These are phyloP conservation scores for Nothocercus nigrocapillus DNA, from an alignment of 2,113 vertebrate species.

Conservation along the genomic window DNA sequence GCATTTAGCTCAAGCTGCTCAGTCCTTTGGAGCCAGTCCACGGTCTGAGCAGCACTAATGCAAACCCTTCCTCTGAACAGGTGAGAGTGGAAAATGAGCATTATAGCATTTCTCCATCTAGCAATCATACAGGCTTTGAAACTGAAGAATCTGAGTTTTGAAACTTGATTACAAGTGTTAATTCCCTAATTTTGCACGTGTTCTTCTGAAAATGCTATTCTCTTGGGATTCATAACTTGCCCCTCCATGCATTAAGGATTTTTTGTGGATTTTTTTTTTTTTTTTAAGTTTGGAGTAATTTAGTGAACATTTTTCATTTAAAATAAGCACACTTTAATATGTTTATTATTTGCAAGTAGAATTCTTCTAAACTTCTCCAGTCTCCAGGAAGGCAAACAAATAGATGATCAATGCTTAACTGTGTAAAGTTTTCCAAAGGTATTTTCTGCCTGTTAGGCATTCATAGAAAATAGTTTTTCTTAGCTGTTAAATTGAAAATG, in stretches of 20 bases:
- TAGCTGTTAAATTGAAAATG: not conserved
- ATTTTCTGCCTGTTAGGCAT: not conserved
- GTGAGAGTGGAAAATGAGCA: not conserved
- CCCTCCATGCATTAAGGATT: not conserved
- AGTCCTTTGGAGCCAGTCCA: not conserved
- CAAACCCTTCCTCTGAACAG: not conserved
- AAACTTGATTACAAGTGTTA: not conserved
- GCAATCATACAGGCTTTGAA: not conserved
- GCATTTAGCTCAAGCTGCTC: slow-evolving; percentile 16
- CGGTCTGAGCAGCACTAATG: not conserved
- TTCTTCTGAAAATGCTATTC: not conserved
- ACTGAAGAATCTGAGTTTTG: not conserved
- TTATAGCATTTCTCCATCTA: not conserved
- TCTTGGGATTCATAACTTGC: not conserved
- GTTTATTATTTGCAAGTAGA: not conserved
- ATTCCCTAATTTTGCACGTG: not conserved
- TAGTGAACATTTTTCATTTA: not conserved
- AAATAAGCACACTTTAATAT: not conserved
- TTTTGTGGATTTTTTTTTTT: not conserved
- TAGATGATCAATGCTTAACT: not conserved
- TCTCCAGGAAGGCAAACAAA: not conserved
- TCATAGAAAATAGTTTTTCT: not conserved
- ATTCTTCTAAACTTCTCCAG: not conserved
- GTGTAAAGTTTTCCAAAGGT: not conserved
- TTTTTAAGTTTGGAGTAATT: not conserved